These are phyloP conservation scores for Cyprinodon variegatus DNA, from an alignment of 2,113 vertebrate species.

Conservation along the genomic window DNA sequence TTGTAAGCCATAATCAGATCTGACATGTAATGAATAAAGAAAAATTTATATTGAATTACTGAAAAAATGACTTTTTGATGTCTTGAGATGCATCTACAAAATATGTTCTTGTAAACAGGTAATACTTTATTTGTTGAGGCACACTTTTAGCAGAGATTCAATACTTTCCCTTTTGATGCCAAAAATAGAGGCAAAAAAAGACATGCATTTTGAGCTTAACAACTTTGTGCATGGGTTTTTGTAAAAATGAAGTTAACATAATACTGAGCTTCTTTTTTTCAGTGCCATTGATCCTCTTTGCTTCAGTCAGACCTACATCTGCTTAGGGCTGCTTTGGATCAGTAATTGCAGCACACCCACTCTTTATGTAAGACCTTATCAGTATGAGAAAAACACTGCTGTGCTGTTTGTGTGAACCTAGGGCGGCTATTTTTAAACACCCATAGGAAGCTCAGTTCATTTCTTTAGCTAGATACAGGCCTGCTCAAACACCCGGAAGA, in stretches of 20 bases:
- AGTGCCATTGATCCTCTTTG: slow-evolving; percentile 26
- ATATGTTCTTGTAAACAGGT: neutral
- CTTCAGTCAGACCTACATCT: slow-evolving; percentile 53
- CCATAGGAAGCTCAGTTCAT: slow-evolving; percentile 71
- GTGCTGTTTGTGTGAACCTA: slow-evolving; percentile 44
- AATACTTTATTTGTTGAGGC: slow-evolving; percentile 22
- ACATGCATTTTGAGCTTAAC: slow-evolving; percentile 23
- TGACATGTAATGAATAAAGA: neutral
- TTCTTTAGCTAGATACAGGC: slow-evolving; percentile 66
- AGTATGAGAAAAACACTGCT: slow-evolving; percentile 58
- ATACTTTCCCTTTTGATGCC: slow-evolving; percentile 20
- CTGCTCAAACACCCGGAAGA: slow-evolving; percentile 52
- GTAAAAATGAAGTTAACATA: slow-evolving; percentile 26
- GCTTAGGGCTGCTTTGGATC: slow-evolving; percentile 44
- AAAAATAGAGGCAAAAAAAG: slow-evolving; percentile 40
- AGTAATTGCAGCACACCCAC: slow-evolving; percentile 65
- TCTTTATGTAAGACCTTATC: slow-evolving; percentile 74
- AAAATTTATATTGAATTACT: neutral
- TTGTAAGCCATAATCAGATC: neutral
- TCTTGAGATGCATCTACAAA: neutral
- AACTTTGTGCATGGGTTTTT: slow-evolving; percentile 23
- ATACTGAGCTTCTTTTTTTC: slow-evolving; percentile 37
- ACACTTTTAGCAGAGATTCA: slow-evolving; percentile 7
- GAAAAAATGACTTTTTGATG: neutral
- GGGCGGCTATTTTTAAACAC: slow-evolving; percentile 75